Conservation (phyloP, 2,113 vertebrate species). For the Thalassoma bifasciatum region DNA sequence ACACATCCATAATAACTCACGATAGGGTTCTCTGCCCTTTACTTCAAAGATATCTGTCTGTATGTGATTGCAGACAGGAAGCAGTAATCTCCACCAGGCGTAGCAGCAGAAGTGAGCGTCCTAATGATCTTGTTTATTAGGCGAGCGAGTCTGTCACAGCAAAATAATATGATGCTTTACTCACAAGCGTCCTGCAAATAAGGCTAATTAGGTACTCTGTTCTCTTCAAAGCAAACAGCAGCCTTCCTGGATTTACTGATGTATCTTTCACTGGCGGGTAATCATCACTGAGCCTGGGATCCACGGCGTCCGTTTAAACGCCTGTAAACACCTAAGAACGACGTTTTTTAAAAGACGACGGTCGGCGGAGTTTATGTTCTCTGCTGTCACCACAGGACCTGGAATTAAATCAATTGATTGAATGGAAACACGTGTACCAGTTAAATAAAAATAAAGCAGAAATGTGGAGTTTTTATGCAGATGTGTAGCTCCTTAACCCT, state of each 20-base stretch:
- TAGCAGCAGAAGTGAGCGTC: slow-evolving; percentile 65
- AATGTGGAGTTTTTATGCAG: no score
- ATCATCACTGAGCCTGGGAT: slow-evolving; percentile 52
- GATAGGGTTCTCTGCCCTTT: slow-evolving; percentile 76
- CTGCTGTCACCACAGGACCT: background rate
- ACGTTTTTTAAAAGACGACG: slow-evolving; percentile 23
- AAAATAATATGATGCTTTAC: slow-evolving; percentile 53
- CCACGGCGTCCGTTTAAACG: slow-evolving; percentile 34
- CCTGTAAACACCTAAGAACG: slow-evolving; percentile 43
- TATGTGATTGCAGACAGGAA: slow-evolving; percentile 70
- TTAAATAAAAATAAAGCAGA: no score
- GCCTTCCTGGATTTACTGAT: slow-evolving; percentile 58
- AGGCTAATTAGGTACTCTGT: slow-evolving; percentile 74
- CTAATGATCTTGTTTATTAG: slow-evolving; percentile 71
- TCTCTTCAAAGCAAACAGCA: slow-evolving; percentile 74
- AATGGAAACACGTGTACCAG: no score
- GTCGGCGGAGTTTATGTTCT: slow-evolving; percentile 15
- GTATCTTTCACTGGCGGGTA: slow-evolving; percentile 55
- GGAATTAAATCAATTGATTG: slow-evolving; percentile 4
- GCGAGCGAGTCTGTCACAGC: slow-evolving; percentile 66
- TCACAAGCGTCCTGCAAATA: slow-evolving; percentile 72
- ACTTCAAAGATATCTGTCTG: slow-evolving; percentile 77
- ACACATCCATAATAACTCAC: slow-evolving; percentile 70
- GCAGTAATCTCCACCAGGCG: slow-evolving; percentile 55
- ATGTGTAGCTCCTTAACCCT: no score